Evolutionary conservation across 2,113 vertebrate genomes (phyloP).

Genomic region (Heterotis niloticus): DNA sequence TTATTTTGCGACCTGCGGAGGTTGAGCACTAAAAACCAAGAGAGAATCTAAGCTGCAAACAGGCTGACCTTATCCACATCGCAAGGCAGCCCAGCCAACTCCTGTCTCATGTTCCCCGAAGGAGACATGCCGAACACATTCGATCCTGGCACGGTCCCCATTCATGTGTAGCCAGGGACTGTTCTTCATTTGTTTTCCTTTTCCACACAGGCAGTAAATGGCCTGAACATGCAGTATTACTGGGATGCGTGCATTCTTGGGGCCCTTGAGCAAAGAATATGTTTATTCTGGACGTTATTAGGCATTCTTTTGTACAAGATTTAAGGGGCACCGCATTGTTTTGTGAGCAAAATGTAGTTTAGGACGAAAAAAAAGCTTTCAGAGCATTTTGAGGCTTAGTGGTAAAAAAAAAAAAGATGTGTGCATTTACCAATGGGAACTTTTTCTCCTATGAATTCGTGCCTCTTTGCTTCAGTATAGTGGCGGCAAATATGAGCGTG

Average conservation of each 20-base stretch:
- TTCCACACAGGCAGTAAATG: conserved; percentile 17
- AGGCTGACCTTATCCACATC: conserved; percentile 11
- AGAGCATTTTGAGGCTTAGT: conserved; percentile 1
- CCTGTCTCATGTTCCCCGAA: not conserved
- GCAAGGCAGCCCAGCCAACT: conserved; percentile 11
- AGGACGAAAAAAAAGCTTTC: not conserved
- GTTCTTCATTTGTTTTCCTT: conserved; percentile 10
- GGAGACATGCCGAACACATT: too few relatives aligned
- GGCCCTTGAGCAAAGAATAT: conserved; percentile 23
- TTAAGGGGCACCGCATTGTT: conserved; percentile 16
- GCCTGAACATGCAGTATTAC: conserved; percentile 23
- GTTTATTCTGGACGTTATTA: conserved; percentile 26
- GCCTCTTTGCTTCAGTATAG: not conserved
- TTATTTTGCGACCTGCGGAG: not conserved
- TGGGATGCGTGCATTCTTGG: conserved; percentile 19
- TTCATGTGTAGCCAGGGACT: not conserved
- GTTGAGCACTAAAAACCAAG: not conserved
- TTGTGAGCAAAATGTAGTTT: conserved; percentile 22
- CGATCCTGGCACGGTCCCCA: too few relatives aligned
- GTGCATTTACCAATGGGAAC: conserved; percentile 8
- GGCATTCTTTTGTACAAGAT: not conserved
- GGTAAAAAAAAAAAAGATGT: conserved; percentile 9
- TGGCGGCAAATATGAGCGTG: not conserved
- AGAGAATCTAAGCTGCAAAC: too few relatives aligned
- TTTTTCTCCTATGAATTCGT: not conserved